Conservation (phyloP, 2,888 invertebrate species). For the Sussaba pulchella region DNA sequence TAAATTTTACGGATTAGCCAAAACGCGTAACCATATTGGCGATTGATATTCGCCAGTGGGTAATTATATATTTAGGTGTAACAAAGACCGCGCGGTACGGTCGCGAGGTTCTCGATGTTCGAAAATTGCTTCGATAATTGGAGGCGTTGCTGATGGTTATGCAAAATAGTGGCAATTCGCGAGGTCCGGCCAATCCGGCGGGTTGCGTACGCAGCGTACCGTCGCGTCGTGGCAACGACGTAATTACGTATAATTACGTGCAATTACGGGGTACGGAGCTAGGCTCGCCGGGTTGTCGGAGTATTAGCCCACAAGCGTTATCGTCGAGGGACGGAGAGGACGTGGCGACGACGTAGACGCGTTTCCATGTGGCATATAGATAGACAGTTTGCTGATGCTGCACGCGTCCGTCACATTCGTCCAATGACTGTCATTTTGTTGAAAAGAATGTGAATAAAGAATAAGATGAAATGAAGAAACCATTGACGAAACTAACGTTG, state of each 20-base stretch:
- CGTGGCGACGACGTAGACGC: slow-evolving; percentile 1
- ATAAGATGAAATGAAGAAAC: background rate
- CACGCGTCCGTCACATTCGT: slow-evolving; percentile 35
- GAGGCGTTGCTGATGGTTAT: slow-evolving; percentile 56
- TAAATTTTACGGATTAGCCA: no score
- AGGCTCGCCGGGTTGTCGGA: slow-evolving; percentile 28
- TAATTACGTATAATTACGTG: slow-evolving; percentile 62
- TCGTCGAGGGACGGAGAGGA: background rate
- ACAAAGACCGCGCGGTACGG: no score
- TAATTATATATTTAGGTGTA: background rate
- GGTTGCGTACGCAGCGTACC: slow-evolving; percentile 17
- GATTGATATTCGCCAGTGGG: background rate
- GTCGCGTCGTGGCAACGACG: slow-evolving; percentile 36
- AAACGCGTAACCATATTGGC: background rate
- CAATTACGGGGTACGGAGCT: slow-evolving; percentile 47
- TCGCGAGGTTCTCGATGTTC: slow-evolving; percentile 7
- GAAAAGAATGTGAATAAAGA: background rate
- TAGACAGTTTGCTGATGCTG: slow-evolving; percentile 9
- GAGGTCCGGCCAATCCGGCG: slow-evolving; percentile 49
- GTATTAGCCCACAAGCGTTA: slow-evolving; percentile 31
- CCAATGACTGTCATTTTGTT: slow-evolving; percentile 12
- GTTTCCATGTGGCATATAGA: background rate
- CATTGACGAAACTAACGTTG: no score
- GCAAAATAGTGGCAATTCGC: slow-evolving; percentile 59
- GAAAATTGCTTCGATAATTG: slow-evolving; percentile 61